Base-by-base conservation (phyloP, 1,140 invertebrate species). In the Drosophila jambulina region DNA sequence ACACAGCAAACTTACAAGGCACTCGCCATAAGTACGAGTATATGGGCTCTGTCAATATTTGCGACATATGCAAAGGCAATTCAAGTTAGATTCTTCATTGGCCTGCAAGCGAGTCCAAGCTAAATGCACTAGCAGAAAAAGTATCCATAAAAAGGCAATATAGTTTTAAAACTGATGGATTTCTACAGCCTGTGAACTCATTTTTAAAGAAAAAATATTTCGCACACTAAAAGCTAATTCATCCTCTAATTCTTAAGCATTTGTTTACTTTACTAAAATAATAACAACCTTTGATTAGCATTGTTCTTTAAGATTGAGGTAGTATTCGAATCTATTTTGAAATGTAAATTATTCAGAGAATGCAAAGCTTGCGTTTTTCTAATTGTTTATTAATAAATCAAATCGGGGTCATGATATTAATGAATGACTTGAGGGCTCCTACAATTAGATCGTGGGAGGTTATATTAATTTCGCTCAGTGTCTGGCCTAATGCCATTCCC, bases 11-110 rank as follows among this genome's bases (percentile, higher is more conserved):
- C 54, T 57, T 54, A 71, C 81, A 82, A 87, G 65, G 61, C 79
- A 76, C 70, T 82, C 65, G 79, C 78, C 64, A 57, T 80, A 60
- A 83, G 80, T 78, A 46, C 59, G 58, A 75, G 59, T 57, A 64
- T 64, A 56, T 67, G 43, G 62, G 77, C 68, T 83, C 58, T 80
- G 83, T 88, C 84, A 88, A 87, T 87, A 87, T 87, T 87, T 87
- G 80, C 84, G 63, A 71, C 84, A 83, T 77, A 88, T 87, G 80
- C 80, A 87, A 79, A 63, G 36, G 75, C 75, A 77, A 80, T 71
- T n/a, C 68, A 76, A 77, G 74, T 68, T 68, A 78, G 70, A 80
- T 75, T 80, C 76, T 75, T 74, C 68, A 61, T 74, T 74, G 40
- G 56, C 56, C 46, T 72, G 32, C 57, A 46, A 59, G 69, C 70